These are phyloP conservation scores for Tiphia femorata DNA, from an alignment of 2,888 invertebrate genomes.

Conservation along the genomic window DNA sequence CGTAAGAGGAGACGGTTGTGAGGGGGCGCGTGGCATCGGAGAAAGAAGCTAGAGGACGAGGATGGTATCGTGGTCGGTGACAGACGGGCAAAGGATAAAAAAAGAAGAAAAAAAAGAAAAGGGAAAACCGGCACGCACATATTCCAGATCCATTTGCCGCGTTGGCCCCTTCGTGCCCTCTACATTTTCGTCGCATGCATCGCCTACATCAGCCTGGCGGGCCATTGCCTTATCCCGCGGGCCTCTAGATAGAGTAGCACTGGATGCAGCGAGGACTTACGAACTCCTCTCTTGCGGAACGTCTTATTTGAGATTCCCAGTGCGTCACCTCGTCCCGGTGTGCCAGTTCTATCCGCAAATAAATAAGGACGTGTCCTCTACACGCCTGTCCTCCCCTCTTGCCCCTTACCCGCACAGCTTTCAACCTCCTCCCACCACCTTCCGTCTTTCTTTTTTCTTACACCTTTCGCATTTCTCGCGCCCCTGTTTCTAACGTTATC, in stretches of 20 bases:
- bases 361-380: slow-evolving; percentile 36
- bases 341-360: slow-evolving; percentile 32
- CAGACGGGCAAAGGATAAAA: too few species aligned
- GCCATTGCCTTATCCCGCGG: too few species aligned
- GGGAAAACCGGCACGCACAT: slow-evolving; percentile 3
- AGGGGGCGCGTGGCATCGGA: too few species aligned
- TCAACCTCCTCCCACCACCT: not conserved
- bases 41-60: too few species aligned
- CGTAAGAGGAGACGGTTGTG: too few species aligned
- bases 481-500: not conserved
- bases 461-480: not conserved
- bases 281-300: slow-evolving; percentile 7
- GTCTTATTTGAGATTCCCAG: slow-evolving; percentile 34
- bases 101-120: too few species aligned
- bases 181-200: too few species aligned
- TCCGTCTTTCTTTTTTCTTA: not conserved
- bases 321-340: slow-evolving; percentile 15
- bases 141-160: slow-evolving; percentile 18
- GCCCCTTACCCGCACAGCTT: not conserved
- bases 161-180: too few species aligned
- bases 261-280: slow-evolving; percentile 14
- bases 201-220: too few species aligned
- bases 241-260: too few species aligned
- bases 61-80: too few species aligned
- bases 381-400: not conserved